Base-by-base conservation (phyloP, 2,888 invertebrate genomes). In the Platypus cylindrus region DNA sequence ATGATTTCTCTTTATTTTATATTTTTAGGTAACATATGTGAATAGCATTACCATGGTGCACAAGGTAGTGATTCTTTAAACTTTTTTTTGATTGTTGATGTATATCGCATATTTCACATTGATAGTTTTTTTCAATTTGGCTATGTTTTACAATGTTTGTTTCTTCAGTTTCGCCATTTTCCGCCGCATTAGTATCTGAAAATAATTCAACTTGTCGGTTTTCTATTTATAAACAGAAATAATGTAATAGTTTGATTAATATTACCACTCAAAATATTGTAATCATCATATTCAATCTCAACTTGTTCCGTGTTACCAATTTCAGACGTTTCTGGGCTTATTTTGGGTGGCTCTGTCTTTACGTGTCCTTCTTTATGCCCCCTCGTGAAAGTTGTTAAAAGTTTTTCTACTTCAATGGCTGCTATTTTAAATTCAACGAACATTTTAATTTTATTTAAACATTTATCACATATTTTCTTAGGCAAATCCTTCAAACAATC, bases 401-500 rank as follows among this genome's bases (percentile, higher is more conserved):
- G 17, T n/a, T 13, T 3, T 33, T 33, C 33, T 8, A 17, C 18
- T n/a, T 33, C 18, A 4, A 27, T 13, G 13, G 27, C 16, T 5
- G 22, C 14, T n/a, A 15, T 14, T 22, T 3, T 23, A 30, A 30
- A 29, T 17, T 3, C 29, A 34, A 4, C 14, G 3, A 22, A 34
- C 11, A 23, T 23, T 18, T 12, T 34, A 22, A 34, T 17, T 34
- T 29, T 30, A 29, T 30, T 16, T 30, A 29, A 16, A 30, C 28
- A 30, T 9, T 30, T 25, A 12, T 17, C 26, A 14, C 31, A 36
- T 22, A 36, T 36, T 25, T 30, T 25, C 11, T 3, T 13, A 24
- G 31, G 36, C n/a, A 34, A 28, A 12, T 9, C 17, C 20, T 34
- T 23, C n/a, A n/a, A n/a, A n/a, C n/a, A n/a, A n/a, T n/a, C n/a